A percentile compares a stretch with the other conserved stretches of the same genome.
phyloP scores from a whole-genome alignment of 2,113 vertebrate genomes.

The Lepus timidus region DNA sequence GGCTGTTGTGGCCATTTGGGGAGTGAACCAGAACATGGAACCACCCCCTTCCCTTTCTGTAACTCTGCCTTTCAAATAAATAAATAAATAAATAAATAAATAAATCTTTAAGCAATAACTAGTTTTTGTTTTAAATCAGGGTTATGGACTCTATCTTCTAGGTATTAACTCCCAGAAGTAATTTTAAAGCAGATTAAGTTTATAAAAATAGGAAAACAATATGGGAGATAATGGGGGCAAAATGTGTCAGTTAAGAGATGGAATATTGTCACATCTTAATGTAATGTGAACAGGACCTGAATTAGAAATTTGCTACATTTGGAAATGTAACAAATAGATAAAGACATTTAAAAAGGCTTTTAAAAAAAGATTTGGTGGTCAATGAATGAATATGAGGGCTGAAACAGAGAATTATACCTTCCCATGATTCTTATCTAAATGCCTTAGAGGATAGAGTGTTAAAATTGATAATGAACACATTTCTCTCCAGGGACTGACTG shows the following conservation, averaged over 20 bases:
- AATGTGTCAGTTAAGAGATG: not conserved
- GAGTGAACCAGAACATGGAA: too few species aligned
- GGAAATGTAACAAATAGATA: slow-evolving; percentile 4
- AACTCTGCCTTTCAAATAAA: too few species aligned
- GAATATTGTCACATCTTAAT: not conserved
- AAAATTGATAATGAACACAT: slow-evolving; percentile 44
- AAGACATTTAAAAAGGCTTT: not conserved
- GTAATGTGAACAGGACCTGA: not conserved
- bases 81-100: too few species aligned
- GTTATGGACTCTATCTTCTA: not conserved
- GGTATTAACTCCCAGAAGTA: not conserved
- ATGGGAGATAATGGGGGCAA: not conserved
- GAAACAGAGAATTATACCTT: not conserved
- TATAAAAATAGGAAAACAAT: slow-evolving; percentile 23
- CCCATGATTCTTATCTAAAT: not conserved
- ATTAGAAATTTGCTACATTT: slow-evolving; percentile 34
- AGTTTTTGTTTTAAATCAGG: too few species aligned
- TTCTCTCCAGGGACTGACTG: slow-evolving; percentile 48
- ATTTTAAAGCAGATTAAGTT: slow-evolving; percentile 30
- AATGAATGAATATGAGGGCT: not conserved
- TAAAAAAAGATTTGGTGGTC: not conserved
- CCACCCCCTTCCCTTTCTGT: too few species aligned
- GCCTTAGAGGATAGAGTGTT: slow-evolving; percentile 13
- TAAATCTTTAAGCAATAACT: too few species aligned
- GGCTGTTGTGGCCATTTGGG: too few species aligned